phyloP scores from a whole-genome alignment of 2,888 invertebrate species.

The Camponotus fellah region DNA sequence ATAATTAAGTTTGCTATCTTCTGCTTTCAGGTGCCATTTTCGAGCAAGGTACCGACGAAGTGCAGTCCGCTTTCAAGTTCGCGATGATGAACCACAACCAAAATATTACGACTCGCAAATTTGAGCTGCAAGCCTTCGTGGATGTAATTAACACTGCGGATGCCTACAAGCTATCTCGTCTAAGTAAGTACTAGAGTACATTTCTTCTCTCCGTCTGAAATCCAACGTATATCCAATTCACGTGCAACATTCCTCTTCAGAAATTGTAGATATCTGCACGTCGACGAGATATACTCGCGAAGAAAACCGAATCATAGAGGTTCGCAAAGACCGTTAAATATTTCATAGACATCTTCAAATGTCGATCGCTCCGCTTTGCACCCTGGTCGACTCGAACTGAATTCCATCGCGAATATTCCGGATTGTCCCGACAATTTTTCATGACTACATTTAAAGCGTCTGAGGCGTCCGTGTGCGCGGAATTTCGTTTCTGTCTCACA shows the following conservation, averaged over 20 bases:
- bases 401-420: conserved; percentile 55
- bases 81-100: conserved; percentile 95
- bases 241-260: conserved; percentile 32
- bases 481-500: conserved; percentile 52
- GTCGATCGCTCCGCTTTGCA: conserved; percentile 36
- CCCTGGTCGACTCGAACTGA: conserved; percentile 27
- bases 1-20: conserved; percentile 24
- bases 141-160: conserved; percentile 97
- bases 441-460: conserved; percentile 50
- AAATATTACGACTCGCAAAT: conserved; percentile 92
- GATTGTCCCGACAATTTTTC: conserved; percentile 54
- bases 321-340: conserved; percentile 50
- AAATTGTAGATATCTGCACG: conserved; percentile 41
- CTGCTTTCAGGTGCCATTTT: conserved; percentile 94
- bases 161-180: conserved; percentile 95
- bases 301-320: conserved; percentile 42
- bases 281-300: conserved; percentile 21
- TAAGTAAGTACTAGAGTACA: conserved; percentile 90
- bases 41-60: conserved; percentile 96
- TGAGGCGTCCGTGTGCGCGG: conserved; percentile 29
- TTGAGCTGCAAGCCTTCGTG: conserved; percentile 95
- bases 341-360: conserved; percentile 51
- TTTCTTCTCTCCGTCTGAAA: background rate
- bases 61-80: conserved; percentile 96
- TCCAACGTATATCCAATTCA: conserved; percentile 17